Conservation (phyloP, 2,888 invertebrate genomes). For the Laothoe populi region DNA sequence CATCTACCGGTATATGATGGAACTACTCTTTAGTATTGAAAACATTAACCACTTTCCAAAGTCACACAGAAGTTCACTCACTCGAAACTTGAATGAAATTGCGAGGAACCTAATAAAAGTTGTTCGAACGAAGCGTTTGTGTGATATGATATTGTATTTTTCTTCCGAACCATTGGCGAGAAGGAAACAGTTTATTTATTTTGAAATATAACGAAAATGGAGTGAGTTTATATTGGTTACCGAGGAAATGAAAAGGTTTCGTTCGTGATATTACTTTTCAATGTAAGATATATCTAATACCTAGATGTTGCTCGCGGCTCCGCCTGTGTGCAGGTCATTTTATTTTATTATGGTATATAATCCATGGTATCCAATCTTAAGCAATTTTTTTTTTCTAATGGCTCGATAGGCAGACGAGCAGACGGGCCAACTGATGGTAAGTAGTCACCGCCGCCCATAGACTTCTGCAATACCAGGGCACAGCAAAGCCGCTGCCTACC, state of each 20-base stretch:
- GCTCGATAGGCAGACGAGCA: too few relatives aligned
- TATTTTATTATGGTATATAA: too few relatives aligned
- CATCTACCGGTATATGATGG: not conserved
- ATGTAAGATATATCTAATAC: too few relatives aligned
- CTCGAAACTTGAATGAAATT: slow-evolving; percentile 1
- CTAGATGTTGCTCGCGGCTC: too few relatives aligned
- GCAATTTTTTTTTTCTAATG: too few relatives aligned
- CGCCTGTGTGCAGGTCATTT: too few relatives aligned
- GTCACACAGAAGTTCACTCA: not conserved
- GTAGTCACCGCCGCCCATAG: too few relatives aligned
- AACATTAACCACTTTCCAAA: not conserved
- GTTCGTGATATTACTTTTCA: not conserved
- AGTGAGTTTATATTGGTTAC: not conserved
- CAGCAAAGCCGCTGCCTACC: too few relatives aligned
- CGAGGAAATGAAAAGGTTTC: not conserved
- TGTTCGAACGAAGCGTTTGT: not conserved
- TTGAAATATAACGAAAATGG: not conserved
- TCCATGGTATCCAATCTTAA: too few relatives aligned
- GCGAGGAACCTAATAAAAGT: slow-evolving; percentile 10
- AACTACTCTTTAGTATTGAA: not conserved
- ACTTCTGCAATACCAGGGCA: too few relatives aligned
- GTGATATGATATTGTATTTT: not conserved
- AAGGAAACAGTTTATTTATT: not conserved
- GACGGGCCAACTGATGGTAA: too few relatives aligned
- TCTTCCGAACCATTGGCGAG: not conserved